Percentiles rank a stretch among this genome's conserved stretches.
Evolutionary conservation across 1,140 invertebrate species (phyloP).

Genomic region (Heliconius nattereri): DNA sequence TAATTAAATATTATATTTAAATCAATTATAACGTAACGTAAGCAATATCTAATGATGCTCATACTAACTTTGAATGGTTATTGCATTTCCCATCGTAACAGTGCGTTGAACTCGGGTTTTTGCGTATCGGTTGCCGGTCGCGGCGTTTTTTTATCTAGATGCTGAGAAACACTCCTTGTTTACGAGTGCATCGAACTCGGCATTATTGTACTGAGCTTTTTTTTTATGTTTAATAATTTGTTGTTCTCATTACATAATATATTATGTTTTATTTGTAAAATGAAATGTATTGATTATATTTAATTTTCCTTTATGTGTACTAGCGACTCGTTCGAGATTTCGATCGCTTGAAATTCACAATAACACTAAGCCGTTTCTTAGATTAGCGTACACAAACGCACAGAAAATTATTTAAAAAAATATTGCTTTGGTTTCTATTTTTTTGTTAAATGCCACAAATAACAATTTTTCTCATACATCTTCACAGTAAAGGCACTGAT

Average conservation of each 20-base stretch:
- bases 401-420: no score
- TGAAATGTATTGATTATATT: background rate
- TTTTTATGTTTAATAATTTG: background rate
- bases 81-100: slow-evolving; percentile 19
- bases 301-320: no score
- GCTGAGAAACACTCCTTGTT: slow-evolving; percentile 21
- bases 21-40: no score
- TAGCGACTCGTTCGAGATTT: no score
- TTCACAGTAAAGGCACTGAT: no score
- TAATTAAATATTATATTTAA: no score
- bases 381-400: no score
- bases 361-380: no score
- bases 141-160: slow-evolving; percentile 43
- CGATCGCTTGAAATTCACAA: no score
- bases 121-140: slow-evolving; percentile 57
- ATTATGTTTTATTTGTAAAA: background rate
- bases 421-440: no score
- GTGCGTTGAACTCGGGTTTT: slow-evolving; percentile 69
- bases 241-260: background rate
- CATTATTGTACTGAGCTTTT: slow-evolving; percentile 21
- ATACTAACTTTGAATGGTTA: slow-evolving; percentile 3
- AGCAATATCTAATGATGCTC: slow-evolving; percentile 10
- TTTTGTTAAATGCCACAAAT: no score
- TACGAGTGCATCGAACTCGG: slow-evolving; percentile 53
- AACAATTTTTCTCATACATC: no score